Percentiles rank a stretch among this genome's conserved stretches.
Evolutionary conservation across 2,113 vertebrate species (phyloP).

Genomic region (Ornithorhynchus anatinus): DNA sequence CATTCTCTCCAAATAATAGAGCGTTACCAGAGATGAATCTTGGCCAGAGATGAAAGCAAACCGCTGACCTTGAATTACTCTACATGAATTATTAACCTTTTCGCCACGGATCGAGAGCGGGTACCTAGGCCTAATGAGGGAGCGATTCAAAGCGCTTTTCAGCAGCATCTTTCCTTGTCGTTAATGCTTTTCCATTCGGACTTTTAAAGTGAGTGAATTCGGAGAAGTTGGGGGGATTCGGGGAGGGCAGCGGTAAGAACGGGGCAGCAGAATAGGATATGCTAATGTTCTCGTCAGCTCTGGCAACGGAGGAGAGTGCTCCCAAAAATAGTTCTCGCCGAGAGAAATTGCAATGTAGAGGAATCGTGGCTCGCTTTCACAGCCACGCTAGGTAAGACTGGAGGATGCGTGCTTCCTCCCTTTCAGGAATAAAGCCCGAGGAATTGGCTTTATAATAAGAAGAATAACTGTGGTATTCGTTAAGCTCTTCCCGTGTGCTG

Average conservation of each 20-base stretch:
- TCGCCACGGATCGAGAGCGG: background rate
- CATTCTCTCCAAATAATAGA: constrained; percentile 13
- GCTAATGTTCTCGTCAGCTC: background rate
- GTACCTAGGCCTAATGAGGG: constrained; percentile 13
- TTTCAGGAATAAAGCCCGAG: no score
- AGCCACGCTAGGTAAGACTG: no score
- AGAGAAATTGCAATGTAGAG: background rate
- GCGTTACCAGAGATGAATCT: constrained; percentile 29
- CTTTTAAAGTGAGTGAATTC: background rate
- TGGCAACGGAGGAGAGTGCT: background rate
- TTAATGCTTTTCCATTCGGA: background rate
- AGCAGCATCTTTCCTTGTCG: background rate
- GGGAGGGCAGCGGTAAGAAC: background rate
- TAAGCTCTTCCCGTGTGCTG: no score
- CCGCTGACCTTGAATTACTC: constrained; percentile 28
- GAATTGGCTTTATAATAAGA: no score
- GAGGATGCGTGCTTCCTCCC: no score
- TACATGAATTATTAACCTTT: constrained; percentile 26
- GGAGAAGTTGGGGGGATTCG: background rate
- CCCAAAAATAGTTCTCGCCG: background rate
- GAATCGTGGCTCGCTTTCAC: background rate
- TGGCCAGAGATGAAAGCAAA: constrained; percentile 36
- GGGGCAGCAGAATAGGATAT: background rate
- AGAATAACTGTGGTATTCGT: no score
- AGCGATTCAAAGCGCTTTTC: constrained; percentile 1